Base-by-base conservation (phyloP, 1,140 invertebrate genomes). In the Conus ventricosus region DNA sequence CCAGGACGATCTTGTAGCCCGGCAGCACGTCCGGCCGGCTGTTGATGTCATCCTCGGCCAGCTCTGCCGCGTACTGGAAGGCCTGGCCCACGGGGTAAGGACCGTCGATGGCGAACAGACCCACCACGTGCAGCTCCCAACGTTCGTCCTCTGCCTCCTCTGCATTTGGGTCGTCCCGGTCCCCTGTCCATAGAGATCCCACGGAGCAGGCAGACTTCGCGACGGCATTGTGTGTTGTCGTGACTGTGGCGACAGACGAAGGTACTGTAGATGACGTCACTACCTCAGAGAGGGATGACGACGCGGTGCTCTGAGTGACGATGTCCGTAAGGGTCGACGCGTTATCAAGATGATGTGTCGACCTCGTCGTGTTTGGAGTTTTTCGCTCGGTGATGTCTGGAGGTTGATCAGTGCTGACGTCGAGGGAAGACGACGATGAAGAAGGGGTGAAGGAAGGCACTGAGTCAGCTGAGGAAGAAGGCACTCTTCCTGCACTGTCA, bases 31-130 rank as follows among this genome's bases (percentile, higher is more conserved):
- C 97, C 87, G 96, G 96, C 90, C 97, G 96, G 53, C 96, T 97
- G 96, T 99, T 99, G 85, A 99, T 98, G 96, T 99, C 98, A 91
- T 98, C 97, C 89, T 99, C 96, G 39, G 99, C 99, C 94, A 99
- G 96, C 94, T 97, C 97, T 81, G 98, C 98, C 25, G 99, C 98
- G 13, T 88, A 88, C 53, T 88, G 87, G 71, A 95, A 95, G 13
- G 94, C 95, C 80, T 88, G 67, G 51, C 95, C 95, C 17, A 95
- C 95, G 13, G 95, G 95, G 95, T 99, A 99, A 84, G 98, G 98
- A 20, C 75, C 75, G 88, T 98, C 98, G 23, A 63, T 11, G 94
- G 98, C 98, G 96, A 99, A 99, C 91, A 99, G 98, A 51, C 98
- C 98, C 85, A 98, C 98, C 94, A 99, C 99, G 95, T 99, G 98